These are phyloP conservation scores for Carpatolechia fugitivella DNA, from an alignment of 2,888 invertebrate species.

Conservation along the genomic window DNA sequence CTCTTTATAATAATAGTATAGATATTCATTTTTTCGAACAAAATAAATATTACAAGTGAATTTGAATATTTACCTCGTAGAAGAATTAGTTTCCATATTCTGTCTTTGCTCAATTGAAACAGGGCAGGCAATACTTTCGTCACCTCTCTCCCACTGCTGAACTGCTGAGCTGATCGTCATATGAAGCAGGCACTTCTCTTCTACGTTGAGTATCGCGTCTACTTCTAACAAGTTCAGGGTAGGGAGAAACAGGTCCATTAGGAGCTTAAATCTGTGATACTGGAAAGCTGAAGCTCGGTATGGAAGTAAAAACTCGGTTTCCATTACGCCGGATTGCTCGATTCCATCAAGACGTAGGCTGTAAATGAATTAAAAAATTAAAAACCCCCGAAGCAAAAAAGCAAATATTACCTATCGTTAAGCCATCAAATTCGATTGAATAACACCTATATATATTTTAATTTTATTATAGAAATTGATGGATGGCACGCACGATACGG, in stretches of 20 bases:
- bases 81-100: constrained; percentile 45
- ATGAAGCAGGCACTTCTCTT: constrained; percentile 76
- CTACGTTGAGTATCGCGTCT: constrained; percentile 53
- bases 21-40: too few species aligned
- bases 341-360: constrained; percentile 82
- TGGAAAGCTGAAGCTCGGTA: constrained; percentile 80
- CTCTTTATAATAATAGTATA: too few species aligned
- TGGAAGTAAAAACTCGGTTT: constrained; percentile 73
- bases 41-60: background rate
- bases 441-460: too few species aligned
- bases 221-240: constrained; percentile 60
- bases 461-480: too few species aligned
- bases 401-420: too few species aligned
- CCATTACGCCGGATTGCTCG: constrained; percentile 63
- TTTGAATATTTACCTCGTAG: constrained; percentile 37
- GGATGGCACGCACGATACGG: too few species aligned
- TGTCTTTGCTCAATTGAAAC: constrained; percentile 52
- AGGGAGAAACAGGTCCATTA: constrained; percentile 80
- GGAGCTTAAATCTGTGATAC: constrained; percentile 78
- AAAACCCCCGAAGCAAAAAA: too few species aligned
- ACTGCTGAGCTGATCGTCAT: constrained; percentile 80
- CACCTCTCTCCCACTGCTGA: constrained; percentile 79
- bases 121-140: constrained; percentile 77
- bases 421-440: too few species aligned
- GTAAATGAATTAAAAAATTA: constrained; percentile 30